phyloP scores from a whole-genome alignment of 1,140 invertebrate species.

The Coptotermes formosanus region DNA sequence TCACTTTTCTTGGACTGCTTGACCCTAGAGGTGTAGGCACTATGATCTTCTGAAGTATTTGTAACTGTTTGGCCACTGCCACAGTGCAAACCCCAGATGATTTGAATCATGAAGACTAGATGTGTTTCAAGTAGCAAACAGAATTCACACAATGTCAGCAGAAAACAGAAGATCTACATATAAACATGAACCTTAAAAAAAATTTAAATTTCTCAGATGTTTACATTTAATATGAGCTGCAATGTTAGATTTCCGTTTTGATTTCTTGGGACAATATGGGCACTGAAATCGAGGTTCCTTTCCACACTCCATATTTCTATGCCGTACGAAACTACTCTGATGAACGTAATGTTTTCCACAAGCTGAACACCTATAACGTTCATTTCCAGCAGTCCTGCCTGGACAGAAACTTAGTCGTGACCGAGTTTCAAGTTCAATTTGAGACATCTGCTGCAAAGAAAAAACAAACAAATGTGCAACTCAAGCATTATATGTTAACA shows the following conservation, averaged over 20 bases:
- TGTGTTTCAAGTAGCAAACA: no score
- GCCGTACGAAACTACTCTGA: constrained; percentile 45
- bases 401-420: neutral
- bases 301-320: constrained; percentile 47
- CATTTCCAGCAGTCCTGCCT: neutral
- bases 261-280: constrained; percentile 75
- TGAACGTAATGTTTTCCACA: constrained; percentile 46
- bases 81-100: no score
- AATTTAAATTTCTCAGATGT: neutral
- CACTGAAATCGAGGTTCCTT: constrained; percentile 80
- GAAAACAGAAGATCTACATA: no score
- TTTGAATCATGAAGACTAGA: no score
- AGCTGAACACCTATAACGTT: neutral
- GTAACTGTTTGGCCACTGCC: no score
- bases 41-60: no score
- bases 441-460: neutral
- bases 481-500: no score
- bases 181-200: no score
- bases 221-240: constrained; percentile 65
- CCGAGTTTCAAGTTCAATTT: neutral
- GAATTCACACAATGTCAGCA: no score
- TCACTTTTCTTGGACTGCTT: no score
- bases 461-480: neutral
- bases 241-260: constrained; percentile 83
- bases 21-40: no score